Evolutionary conservation across 2,888 invertebrate genomes (phyloP).

Genomic region (Labia minor): DNA sequence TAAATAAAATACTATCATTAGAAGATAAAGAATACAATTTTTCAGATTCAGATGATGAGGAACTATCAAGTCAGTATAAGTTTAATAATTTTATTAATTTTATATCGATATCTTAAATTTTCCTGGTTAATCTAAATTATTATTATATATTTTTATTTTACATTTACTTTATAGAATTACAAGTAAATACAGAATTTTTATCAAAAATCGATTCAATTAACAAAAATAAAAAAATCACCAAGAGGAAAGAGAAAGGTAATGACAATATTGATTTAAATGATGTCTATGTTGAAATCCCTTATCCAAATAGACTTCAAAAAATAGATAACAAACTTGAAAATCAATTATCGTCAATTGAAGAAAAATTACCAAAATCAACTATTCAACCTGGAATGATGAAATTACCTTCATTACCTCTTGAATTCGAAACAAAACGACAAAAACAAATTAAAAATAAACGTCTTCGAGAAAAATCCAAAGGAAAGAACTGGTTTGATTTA

Average conservation of each 20-base stretch:
- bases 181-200: not conserved
- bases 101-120: not conserved
- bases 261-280: slow-evolving; percentile 31
- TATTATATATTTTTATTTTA: not conserved
- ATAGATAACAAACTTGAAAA: not conserved
- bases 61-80: not conserved
- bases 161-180: not conserved
- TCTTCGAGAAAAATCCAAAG: slow-evolving; percentile 60
- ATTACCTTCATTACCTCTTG: slow-evolving; percentile 44
- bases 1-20: no score
- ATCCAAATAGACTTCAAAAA: not conserved
- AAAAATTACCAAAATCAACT: slow-evolving; percentile 50
- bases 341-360: slow-evolving; percentile 42
- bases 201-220: slow-evolving; percentile 24
- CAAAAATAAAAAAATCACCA: slow-evolving; percentile 33
- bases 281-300: slow-evolving; percentile 7
- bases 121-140: not conserved
- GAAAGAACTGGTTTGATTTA: slow-evolving; percentile 80
- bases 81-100: not conserved
- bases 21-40: not conserved
- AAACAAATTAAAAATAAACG: not conserved
- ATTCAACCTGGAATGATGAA: slow-evolving; percentile 56
- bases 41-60: not conserved
- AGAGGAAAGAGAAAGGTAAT: slow-evolving; percentile 36
- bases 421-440: slow-evolving; percentile 44